A percentile compares a stretch with the other conserved stretches of the same genome.
Evolutionary conservation across 2,797 vertebrate genomes (phyloP).

Genomic region (Borostomias antarcticus): DNA sequence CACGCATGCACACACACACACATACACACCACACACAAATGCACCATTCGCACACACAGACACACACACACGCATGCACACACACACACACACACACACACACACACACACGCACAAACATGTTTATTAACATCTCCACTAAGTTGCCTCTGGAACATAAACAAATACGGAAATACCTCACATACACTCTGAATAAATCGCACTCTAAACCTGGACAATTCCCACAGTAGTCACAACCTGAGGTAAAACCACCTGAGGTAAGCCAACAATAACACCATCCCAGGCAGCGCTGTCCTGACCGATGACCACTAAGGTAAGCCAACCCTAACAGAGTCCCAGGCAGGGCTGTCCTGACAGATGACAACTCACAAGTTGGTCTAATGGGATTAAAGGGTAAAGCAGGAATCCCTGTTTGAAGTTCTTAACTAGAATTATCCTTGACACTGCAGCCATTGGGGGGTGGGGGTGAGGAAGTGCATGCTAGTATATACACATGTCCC

Average conservation of each 20-base stretch:
- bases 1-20: not conserved
- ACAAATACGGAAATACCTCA: too few relatives aligned
- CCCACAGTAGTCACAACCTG: too few relatives aligned
- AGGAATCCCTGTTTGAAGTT: conserved; percentile 31
- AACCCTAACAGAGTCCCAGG: conserved; percentile 17
- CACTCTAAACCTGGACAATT: too few relatives aligned
- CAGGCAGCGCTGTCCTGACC: too few relatives aligned
- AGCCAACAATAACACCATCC: too few relatives aligned
- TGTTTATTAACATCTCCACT: too few relatives aligned
- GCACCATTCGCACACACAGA: too few relatives aligned
- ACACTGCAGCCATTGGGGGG: conserved; percentile 28
- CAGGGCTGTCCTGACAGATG: not conserved
- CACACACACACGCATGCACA: not conserved
- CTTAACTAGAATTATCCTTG: conserved; percentile 52
- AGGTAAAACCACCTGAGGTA: too few relatives aligned
- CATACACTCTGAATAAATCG: too few relatives aligned
- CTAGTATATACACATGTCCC: not conserved
- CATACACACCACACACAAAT: not conserved
- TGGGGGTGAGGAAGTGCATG: conserved; percentile 21
- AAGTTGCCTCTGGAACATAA: too few relatives aligned
- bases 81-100: conserved; percentile 22
- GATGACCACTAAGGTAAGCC: too few relatives aligned
- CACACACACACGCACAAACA: too few relatives aligned
- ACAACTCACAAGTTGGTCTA: not conserved
- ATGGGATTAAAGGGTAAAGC: conserved; percentile 55